phyloP scores from a whole-genome alignment of 2,113 vertebrate species.

The Oncorhynchus tshawytscha region DNA sequence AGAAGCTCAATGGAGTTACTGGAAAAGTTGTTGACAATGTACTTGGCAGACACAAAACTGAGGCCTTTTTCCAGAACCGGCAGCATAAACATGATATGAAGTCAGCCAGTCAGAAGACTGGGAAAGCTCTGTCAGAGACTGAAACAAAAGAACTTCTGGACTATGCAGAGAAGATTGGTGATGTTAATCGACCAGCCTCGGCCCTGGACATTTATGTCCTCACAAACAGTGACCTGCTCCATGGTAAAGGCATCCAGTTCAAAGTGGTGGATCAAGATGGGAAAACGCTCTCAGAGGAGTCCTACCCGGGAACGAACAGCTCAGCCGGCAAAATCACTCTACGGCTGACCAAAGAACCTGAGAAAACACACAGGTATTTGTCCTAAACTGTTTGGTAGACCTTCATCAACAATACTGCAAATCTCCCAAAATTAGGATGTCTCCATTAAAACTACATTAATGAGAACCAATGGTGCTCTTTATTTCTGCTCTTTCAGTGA shows the following conservation, averaged over 20 bases:
- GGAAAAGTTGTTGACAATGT: no score
- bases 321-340: conserved; percentile 24
- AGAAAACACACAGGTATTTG: neutral
- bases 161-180: conserved; percentile 14
- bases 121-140: neutral
- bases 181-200: neutral
- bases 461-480: neutral
- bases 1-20: no score
- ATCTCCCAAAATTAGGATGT: neutral
- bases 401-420: neutral
- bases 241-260: conserved; percentile 31
- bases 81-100: conserved; percentile 16
- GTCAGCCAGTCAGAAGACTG: neutral
- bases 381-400: no score
- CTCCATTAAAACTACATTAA: conserved; percentile 1
- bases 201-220: conserved; percentile 24
- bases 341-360: neutral
- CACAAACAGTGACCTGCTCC: conserved; percentile 26
- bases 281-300: conserved; percentile 22
- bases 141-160: neutral
- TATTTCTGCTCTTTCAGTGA: neutral
- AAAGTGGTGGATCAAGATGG: conserved; percentile 12
- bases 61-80: conserved; percentile 29
- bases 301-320: conserved; percentile 14
- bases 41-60: conserved; percentile 2